Percentiles rank a stretch among this genome's conserved stretches.
phyloP scores from a whole-genome alignment of 2,888 invertebrate species.

The Thera obeliscata region DNA sequence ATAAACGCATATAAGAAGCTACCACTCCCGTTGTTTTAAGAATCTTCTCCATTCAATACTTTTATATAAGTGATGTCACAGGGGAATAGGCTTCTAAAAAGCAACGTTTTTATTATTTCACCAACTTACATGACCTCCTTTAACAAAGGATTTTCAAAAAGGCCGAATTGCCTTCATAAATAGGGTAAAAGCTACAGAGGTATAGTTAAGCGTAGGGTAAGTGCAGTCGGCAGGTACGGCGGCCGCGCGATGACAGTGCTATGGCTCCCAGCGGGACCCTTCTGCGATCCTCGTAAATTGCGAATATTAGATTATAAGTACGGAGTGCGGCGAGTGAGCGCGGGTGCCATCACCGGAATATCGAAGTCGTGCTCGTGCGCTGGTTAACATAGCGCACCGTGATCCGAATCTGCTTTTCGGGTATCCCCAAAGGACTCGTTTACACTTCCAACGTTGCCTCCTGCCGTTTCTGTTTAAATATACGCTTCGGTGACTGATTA shows the following conservation, averaged over 20 bases:
- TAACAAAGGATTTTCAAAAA: conserved; percentile 42
- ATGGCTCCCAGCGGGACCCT: conserved; percentile 75
- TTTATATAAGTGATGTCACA: conserved; percentile 16
- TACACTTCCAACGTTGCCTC: conserved; percentile 36
- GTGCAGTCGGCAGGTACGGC: conserved; percentile 74
- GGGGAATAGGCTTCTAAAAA: conserved; percentile 20
- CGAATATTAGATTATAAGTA: conserved; percentile 84
- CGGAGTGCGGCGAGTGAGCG: conserved; percentile 69
- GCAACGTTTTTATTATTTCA: conserved; percentile 31
- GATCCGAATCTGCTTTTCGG: conserved; percentile 76
- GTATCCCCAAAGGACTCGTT: conserved; percentile 47
- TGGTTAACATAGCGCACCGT: conserved; percentile 69
- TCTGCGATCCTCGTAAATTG: conserved; percentile 82
- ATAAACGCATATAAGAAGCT: not conserved
- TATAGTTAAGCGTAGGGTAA: conserved; percentile 70
- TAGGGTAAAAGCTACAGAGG: conserved; percentile 55
- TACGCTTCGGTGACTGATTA: conserved; percentile 39
- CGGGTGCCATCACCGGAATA: conserved; percentile 77
- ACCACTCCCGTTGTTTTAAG: conserved; percentile 1
- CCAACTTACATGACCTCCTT: conserved; percentile 28
- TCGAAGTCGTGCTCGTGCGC: conserved; percentile 76
- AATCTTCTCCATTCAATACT: conserved; percentile 9
- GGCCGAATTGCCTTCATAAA: conserved; percentile 51
- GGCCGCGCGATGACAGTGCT: conserved; percentile 76
- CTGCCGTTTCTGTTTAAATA: conserved; percentile 34